Conservation (phyloP, 2,113 vertebrate species). For the Phyllopteryx taeniolatus region DNA sequence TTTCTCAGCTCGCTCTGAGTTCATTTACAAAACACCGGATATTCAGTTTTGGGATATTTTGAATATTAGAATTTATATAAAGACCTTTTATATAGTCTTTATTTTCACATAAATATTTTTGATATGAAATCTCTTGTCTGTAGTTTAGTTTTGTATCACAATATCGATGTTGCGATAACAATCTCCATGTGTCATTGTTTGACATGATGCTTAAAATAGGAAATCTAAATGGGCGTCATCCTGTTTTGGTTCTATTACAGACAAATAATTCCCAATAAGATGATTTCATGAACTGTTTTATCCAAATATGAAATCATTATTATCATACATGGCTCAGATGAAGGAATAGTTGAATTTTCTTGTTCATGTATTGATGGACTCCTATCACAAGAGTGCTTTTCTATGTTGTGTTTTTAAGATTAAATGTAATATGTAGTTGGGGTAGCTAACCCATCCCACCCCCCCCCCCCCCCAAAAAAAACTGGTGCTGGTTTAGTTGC, state of each 20-base stretch:
- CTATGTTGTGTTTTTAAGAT: not conserved
- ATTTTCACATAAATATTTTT: not conserved
- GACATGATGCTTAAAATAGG: slow-evolving; percentile 18
- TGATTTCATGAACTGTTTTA: slow-evolving; percentile 30
- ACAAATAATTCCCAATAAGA: slow-evolving; percentile 19
- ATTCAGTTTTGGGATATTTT: not conserved
- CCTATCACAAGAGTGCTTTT: not conserved
- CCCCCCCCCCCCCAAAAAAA: not conserved
- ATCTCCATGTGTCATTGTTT: slow-evolving; percentile 15
- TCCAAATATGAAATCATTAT: not conserved
- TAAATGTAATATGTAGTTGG: not conserved
- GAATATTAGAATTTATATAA: not conserved
- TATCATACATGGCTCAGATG: not conserved
- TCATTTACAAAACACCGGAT: slow-evolving; percentile 23
- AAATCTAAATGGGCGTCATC: slow-evolving; percentile 13
- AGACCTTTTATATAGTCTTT: not conserved
- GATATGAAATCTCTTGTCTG: not conserved
- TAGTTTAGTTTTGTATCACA: not conserved
- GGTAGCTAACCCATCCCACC: no score
- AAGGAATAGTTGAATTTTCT: not conserved
- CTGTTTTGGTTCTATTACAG: slow-evolving; percentile 38
- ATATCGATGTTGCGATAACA: slow-evolving; percentile 12
- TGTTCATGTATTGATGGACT: not conserved
- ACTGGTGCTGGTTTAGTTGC: not conserved
- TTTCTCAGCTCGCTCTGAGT: slow-evolving; percentile 14